Base-by-base conservation (phyloP, 1,140 invertebrate genomes). In the Papilio dardanus region DNA sequence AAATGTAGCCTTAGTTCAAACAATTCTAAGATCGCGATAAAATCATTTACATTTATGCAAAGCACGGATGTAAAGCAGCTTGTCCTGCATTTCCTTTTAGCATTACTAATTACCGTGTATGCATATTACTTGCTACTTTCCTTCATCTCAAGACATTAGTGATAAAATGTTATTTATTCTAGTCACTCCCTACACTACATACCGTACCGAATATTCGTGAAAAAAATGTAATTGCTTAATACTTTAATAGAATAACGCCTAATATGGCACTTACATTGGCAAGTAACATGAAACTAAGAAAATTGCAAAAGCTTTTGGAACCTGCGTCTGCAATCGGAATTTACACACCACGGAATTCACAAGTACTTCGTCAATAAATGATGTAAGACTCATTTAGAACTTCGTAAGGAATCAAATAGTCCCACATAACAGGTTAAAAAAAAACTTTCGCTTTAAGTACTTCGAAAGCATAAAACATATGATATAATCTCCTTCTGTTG, bases 301-400 rank as follows among this genome's bases (percentile, higher is more conserved):
- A 37, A 68, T 68, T 68, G 37, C 66, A 40, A 21, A 68, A 68
- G n/a, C 19, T 35, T 3, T 68, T 68, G 66, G 35, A 40, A 50
- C 24, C 24, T 71, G 40, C 40, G 73, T 74, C 71, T 77, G 76
- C 76, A 80, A 80, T 71, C 74, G 50, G 12, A 77, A 76, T 80
- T 80, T 77, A 76, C 76, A 80, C 74, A 71, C 66, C 76, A 54
- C 40, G 14, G 40, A 42, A 42, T 42, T 42, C 67, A 68, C 31
- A 74, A 54, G 71, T 54, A 42, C 74, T 40, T 31, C 65, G 67
- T 74, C 74, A 71, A 71, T 71, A 71, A 71, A 76, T 80, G 76
- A 65, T 74, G 76, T 77, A 74, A 79, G 68, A 8, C 50, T 58
- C 50, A 58, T 58, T 58, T 28, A 58, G 50, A 58, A 28, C 46